Conservation (phyloP, 2,888 invertebrate species). For the Glyphotaelius pellucidus region DNA sequence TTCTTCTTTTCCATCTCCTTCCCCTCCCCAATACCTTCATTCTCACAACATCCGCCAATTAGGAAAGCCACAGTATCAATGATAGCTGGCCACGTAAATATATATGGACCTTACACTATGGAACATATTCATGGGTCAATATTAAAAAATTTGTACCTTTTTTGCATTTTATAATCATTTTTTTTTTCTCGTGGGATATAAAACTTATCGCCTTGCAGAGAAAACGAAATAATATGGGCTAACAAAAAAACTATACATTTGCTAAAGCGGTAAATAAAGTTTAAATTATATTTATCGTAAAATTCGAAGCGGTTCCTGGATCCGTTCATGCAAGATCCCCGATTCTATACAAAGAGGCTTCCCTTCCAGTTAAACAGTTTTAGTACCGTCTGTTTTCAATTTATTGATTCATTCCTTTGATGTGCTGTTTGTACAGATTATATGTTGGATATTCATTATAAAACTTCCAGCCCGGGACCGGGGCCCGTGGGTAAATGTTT, state of each 20-base stretch:
- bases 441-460: not conserved
- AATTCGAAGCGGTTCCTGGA: not conserved
- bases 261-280: not conserved
- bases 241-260: not conserved
- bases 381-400: not conserved
- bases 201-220: too few relatives aligned
- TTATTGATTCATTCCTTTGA: not conserved
- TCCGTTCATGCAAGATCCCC: not conserved
- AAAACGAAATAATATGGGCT: too few relatives aligned
- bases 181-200: too few relatives aligned
- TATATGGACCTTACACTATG: too few relatives aligned
- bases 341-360: not conserved
- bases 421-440: not conserved
- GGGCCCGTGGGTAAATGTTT: not conserved
- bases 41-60: too few relatives aligned
- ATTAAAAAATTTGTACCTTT: too few relatives aligned
- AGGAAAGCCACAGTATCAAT: too few relatives aligned
- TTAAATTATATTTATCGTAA: conserved; percentile 2
- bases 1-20: too few relatives aligned
- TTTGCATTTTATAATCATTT: too few relatives aligned
- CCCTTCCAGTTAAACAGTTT: not conserved
- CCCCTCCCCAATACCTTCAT: too few relatives aligned
- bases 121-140: too few relatives aligned
- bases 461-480: not conserved
- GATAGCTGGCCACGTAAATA: too few relatives aligned